Evolutionary conservation across 1,140 invertebrate genomes (phyloP).

Genomic region (Drosophila ambigua): DNA sequence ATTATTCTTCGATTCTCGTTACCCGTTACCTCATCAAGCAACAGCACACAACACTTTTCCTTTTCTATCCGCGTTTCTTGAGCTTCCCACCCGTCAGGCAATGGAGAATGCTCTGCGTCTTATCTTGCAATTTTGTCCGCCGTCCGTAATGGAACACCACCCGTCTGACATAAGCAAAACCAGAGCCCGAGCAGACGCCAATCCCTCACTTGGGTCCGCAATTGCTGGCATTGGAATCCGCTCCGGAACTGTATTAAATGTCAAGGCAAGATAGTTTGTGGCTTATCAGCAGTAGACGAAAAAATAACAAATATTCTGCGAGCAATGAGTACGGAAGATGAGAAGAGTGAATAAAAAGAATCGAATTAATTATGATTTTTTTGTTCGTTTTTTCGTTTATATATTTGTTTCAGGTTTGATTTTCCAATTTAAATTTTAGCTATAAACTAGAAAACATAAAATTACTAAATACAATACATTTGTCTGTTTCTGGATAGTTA

Average conservation of each 20-base stretch:
- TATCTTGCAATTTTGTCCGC: constrained; percentile 38
- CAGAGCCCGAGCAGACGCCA: constrained; percentile 23
- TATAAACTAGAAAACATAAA: constrained; percentile 81
- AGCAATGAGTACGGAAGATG: constrained; percentile 4
- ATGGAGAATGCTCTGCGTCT: constrained; percentile 11
- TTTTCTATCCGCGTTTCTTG: not conserved
- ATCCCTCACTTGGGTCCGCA: constrained; percentile 21
- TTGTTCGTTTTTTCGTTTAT: constrained; percentile 43
- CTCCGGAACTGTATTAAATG: constrained; percentile 60
- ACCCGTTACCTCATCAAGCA: constrained; percentile 1
- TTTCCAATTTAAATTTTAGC: constrained; percentile 22
- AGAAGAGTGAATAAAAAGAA: constrained; percentile 26
- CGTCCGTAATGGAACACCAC: constrained; percentile 45
- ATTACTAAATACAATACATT: constrained; percentile 60
- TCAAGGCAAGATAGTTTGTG: constrained; percentile 69
- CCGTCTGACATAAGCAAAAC: constrained; percentile 53
- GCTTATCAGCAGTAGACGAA: constrained; percentile 62
- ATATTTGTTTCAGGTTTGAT: constrained; percentile 54
- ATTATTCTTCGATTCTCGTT: not conserved
- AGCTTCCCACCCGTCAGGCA: constrained; percentile 17
- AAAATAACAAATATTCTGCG: constrained; percentile 22
- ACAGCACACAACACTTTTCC: constrained; percentile 3
- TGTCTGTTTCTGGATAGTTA: constrained; percentile 37
- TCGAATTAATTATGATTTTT: constrained; percentile 59
- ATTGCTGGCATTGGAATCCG: constrained; percentile 40